Base-by-base conservation (phyloP, 2,113 vertebrate species). In the Tangachromis dhanisi region DNA sequence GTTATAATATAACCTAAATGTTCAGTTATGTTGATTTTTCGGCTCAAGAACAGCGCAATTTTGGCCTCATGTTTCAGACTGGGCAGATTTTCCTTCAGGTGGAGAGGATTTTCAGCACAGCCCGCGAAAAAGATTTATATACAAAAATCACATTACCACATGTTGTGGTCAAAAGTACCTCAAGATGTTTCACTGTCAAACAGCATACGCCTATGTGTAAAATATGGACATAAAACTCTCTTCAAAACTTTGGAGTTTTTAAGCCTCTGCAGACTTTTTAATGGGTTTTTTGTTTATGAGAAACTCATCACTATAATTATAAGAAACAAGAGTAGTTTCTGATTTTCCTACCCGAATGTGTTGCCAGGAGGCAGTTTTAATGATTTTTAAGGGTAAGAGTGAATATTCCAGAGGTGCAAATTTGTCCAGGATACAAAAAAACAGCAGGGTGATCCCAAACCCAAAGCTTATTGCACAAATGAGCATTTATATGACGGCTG, bases 61-160 rank as follows among this genome's bases (percentile, higher is more conserved):
- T 84, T 61, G 79, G 59, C 79, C 53, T n/a, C 11, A 47, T 47
- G 78, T 83, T 83, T 89, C n/a, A 51, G 33, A 35, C 79, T 59
- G 55, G n/a, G 59, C 19, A 4, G 10, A 19, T 83, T 87, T 89
- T 84, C 57, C 68, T 63, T 90, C 86, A 81, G 83, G 78, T 89
- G 47, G 38, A 85, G 40, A 83, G 26, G 84, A 79, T 85, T 81
- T 78, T 87, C 87, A 86, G 33, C 59, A 47, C 85, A 85, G 61
- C 59, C 49, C 85, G 21, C 55, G 55, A 86, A 57, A 57, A 83
- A 88, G 85, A 91, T 93, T 92, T 93, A 91, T 80, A 29, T 12
- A 51, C 45, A 90, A 35, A 81, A 88, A 91, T 86, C 26, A 71
- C 35, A 86, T 84, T 81, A 73, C 80, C 89, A 91, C 89, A 92